Evolutionary conservation across 53 echinoderm and acorn worm species (phyloP), one percentile per base, ranked within the genome.

Genomic region (Mesocentrotus franciscanus): DNA sequence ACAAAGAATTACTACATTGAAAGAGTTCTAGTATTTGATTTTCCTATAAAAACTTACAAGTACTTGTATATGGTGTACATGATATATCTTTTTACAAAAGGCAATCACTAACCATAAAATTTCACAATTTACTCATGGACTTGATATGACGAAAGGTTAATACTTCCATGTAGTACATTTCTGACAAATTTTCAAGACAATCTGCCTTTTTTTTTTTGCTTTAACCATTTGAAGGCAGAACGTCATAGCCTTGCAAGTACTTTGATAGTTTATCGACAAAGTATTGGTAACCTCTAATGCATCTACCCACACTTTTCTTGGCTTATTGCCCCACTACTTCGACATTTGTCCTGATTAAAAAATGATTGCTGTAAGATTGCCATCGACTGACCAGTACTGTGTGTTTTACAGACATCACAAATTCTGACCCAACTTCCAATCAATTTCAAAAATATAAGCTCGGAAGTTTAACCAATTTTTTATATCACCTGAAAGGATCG

Each of bases 61-160:
- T 56, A n/a, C 27, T 87, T 58, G 87, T 12, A 87, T 29, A 87
- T 57, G 56, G n/a, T 56, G 27, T 87, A 17, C 15, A 87, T 58
- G 24, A 36, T 81, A 87, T 58, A 57, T 57, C n/a, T 87, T 59
- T 87, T 87, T 87, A 87, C 87, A 87, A 57, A 79, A 27, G 87
- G 57, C 27, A 27, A 58, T 87, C 29, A 87, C 36, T 33, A 16
- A 33, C 11, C 17, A 16, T 7, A 9, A 26, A 13, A 12, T 32
- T 32, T 76, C 26, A 76, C 10, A 27, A 12, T 64, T 64, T 76
- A 33, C n/a, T 33, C 33, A 76, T 32, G 2, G 4, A 76, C 1
- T 33, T 76, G 15, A 33, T 29, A 13, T 33, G 76, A 32, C 30
- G 12, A 33, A 30, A 76, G 4, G 12, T 27, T 12, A 30, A 76